These are phyloP conservation scores for Thamnophis elegans DNA, from an alignment of 2,797 vertebrate genomes.

Conservation along the genomic window DNA sequence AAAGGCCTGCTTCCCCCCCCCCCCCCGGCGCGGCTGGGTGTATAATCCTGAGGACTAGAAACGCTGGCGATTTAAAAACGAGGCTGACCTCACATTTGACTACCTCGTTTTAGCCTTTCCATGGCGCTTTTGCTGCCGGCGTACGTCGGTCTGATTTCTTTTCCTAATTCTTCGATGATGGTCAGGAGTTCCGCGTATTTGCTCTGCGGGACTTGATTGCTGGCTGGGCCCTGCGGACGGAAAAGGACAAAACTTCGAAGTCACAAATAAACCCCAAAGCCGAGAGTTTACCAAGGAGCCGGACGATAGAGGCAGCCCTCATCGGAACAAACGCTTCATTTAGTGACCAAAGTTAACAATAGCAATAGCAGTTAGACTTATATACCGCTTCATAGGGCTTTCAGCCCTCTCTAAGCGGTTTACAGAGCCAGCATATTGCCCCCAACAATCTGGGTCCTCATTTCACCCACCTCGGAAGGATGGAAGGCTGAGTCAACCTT, in stretches of 20 bases:
- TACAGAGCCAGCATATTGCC: too few relatives aligned
- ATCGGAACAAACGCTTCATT: fast-evolving
- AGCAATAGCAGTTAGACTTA: too few relatives aligned
- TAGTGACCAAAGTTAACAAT: background rate
- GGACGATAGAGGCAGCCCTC: too few relatives aligned
- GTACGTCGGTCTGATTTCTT: conserved; percentile 97
- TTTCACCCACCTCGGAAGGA: too few relatives aligned
- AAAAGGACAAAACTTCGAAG: background rate
- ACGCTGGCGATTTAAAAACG: conserved; percentile 14
- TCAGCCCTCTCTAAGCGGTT: too few relatives aligned
- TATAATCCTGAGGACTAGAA: background rate
- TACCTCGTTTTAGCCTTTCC: conserved; percentile 97
- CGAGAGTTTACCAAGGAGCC: background rate
- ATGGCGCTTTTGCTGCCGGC: conserved; percentile 99
- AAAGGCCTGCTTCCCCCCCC: background rate
- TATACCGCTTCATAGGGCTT: too few relatives aligned
- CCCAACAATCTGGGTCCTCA: too few relatives aligned
- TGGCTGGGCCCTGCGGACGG: conserved; percentile 81
- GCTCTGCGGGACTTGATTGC: conserved; percentile 94
- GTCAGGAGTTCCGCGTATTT: conserved; percentile 97
- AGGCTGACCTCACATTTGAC: background rate
- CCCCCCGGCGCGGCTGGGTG: background rate
- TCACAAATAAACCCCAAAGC: background rate
- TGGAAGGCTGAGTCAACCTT: too few relatives aligned
- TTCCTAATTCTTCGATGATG: conserved; percentile 97